Evolutionary conservation across 2,113 vertebrate species (phyloP).

Genomic region (Phaetusa simplex): DNA sequence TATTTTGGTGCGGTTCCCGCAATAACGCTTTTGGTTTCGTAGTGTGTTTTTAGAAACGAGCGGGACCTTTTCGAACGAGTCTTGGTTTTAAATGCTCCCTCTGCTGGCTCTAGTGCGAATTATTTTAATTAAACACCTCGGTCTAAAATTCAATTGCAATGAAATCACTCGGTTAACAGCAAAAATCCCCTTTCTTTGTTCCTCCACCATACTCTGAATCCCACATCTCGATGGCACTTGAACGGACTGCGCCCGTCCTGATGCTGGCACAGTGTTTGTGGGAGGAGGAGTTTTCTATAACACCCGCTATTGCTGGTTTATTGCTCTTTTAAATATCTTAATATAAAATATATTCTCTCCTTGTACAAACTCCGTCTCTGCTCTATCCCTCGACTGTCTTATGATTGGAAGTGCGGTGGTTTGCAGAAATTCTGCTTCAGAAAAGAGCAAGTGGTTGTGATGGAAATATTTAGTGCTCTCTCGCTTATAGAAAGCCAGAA

Average conservation of each 20-base stretch:
- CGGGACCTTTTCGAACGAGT: background rate
- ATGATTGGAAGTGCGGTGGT: background rate
- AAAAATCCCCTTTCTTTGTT: background rate
- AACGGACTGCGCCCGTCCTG: too few relatives aligned
- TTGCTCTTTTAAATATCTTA: background rate
- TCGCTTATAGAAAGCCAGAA: background rate
- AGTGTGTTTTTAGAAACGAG: rapidly evolving
- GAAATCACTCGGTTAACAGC: background rate
- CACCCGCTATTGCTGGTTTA: background rate
- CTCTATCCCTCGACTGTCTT: background rate
- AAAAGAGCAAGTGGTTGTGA: background rate
- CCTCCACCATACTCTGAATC: background rate
- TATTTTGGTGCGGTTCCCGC: background rate
- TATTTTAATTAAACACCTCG: background rate
- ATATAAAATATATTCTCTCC: background rate
- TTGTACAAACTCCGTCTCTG: background rate
- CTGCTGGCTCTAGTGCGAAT: constrained; percentile 37
- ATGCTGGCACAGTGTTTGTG: background rate
- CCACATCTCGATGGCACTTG: background rate
- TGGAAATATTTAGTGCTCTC: background rate
- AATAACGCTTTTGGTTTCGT: rapidly evolving
- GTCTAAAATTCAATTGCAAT: background rate
- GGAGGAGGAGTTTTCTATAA: background rate
- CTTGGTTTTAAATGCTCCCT: constrained; percentile 37
- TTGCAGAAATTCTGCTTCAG: background rate